Conservation (phyloP, 2,797 vertebrate species). For the Danio jaintianensis region DNA sequence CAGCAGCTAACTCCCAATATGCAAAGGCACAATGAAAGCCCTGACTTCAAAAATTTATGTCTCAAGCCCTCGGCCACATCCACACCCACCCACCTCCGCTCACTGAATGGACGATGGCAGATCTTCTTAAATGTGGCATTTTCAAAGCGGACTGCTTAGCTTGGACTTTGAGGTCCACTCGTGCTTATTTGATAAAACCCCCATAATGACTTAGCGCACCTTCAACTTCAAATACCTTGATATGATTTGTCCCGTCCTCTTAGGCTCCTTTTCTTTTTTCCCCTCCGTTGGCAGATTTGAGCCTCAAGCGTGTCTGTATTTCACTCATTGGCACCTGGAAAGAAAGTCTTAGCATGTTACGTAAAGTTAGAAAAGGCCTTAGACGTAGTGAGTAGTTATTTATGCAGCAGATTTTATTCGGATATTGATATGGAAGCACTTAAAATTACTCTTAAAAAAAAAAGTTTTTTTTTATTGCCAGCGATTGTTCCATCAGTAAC, state of each 20-base stretch:
- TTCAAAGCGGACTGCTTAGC: slow-evolving; percentile 81
- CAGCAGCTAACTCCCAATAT: slow-evolving; percentile 77
- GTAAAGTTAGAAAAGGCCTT: slow-evolving; percentile 42
- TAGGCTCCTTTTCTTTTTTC: slow-evolving; percentile 68
- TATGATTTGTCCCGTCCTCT: slow-evolving; percentile 78
- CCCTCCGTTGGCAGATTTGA: slow-evolving; percentile 77
- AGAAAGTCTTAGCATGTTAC: slow-evolving; percentile 64
- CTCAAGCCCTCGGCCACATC: slow-evolving; percentile 73
- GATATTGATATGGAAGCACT: neutral
- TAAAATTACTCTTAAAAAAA: no score
- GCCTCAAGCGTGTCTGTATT: slow-evolving; percentile 62
- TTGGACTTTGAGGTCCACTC: slow-evolving; percentile 72
- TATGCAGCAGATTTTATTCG: slow-evolving; percentile 3
- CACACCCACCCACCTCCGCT: slow-evolving; percentile 58
- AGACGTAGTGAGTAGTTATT: neutral
- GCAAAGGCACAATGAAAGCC: slow-evolving; percentile 81
- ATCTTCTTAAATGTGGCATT: slow-evolving; percentile 79
- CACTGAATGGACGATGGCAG: slow-evolving; percentile 77
- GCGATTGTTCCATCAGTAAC: no score
- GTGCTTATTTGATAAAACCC: slow-evolving; percentile 77
- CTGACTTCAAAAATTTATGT: slow-evolving; percentile 78
- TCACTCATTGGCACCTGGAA: slow-evolving; percentile 65
- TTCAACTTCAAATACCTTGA: slow-evolving; percentile 77
- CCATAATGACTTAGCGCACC: slow-evolving; percentile 75
- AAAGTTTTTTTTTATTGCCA: no score